A percentile compares a stretch with the other conserved stretches of the same genome.
Conservation (phyloP, 2,888 invertebrate genomes). For the Sycophila texana region DNA sequence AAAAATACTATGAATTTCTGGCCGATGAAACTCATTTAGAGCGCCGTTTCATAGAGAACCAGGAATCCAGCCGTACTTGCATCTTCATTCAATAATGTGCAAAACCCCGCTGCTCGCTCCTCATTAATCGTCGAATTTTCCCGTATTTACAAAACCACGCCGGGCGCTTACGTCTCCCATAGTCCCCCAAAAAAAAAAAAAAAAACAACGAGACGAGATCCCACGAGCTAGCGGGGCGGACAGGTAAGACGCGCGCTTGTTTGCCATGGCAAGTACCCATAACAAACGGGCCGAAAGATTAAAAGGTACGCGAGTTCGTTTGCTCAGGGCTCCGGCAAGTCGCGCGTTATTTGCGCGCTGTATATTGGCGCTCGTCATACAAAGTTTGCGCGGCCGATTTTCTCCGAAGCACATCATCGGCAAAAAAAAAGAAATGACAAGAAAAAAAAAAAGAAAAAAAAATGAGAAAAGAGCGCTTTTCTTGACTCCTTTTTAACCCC, state of each 20-base stretch:
- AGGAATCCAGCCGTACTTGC: too few species aligned
- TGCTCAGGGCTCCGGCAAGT: background rate
- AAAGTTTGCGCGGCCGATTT: constrained; percentile 64
- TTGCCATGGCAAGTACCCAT: background rate
- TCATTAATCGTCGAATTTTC: too few species aligned
- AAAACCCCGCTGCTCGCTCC: too few species aligned
- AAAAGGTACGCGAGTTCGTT: constrained; percentile 28
- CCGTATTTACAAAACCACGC: too few species aligned
- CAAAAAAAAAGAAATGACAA: too few species aligned
- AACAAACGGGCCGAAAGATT: constrained; percentile 31
- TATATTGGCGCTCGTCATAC: constrained; percentile 70
- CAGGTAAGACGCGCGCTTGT: background rate
- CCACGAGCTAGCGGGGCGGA: background rate
- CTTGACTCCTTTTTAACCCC: too few species aligned
- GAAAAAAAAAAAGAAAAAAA: too few species aligned
- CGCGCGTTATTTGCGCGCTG: constrained; percentile 62
- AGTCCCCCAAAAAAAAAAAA: background rate
- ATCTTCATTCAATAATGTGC: too few species aligned
- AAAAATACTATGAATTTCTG: too few species aligned
- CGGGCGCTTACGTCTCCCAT: background rate
- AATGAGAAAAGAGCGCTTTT: too few species aligned
- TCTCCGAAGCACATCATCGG: constrained; percentile 61
- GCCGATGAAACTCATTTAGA: too few species aligned
- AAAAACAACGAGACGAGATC: background rate
- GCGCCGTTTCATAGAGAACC: too few species aligned